Evolutionary conservation across 2,113 vertebrate species (phyloP).

Genomic region (Prunella himalayana): DNA sequence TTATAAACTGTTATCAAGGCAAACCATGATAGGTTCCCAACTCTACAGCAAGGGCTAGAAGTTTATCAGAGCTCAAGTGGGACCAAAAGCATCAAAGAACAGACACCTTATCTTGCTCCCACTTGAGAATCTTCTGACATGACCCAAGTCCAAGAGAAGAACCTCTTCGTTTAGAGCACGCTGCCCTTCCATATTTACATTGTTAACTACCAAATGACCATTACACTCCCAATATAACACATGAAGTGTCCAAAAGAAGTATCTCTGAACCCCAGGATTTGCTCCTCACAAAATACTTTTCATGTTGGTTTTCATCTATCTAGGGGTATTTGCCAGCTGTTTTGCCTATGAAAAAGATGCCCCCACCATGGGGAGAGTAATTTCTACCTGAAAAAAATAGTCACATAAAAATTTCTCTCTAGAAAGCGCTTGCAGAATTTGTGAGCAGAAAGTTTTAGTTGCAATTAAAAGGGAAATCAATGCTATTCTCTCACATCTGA

Average conservation of each 20-base stretch:
- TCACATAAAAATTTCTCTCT: neutral
- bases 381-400: neutral
- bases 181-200: neutral
- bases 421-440: neutral
- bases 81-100: neutral
- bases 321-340: neutral
- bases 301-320: neutral
- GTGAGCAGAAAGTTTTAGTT: neutral
- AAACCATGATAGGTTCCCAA: neutral
- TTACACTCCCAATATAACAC: neutral
- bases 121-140: neutral
- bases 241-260: neutral
- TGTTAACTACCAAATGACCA: neutral
- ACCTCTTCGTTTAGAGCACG: neutral
- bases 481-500: neutral
- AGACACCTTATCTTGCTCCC: neutral
- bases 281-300: neutral
- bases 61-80: neutral
- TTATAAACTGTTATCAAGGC: neutral
- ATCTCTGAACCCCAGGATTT: neutral
- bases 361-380: neutral
- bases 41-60: neutral
- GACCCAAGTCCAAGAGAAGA: neutral
- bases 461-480: neutral
- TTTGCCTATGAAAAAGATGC: neutral